Evolutionary conservation across 2,797 vertebrate genomes (phyloP).

Genomic region (Oreonectes daqikongensis): DNA sequence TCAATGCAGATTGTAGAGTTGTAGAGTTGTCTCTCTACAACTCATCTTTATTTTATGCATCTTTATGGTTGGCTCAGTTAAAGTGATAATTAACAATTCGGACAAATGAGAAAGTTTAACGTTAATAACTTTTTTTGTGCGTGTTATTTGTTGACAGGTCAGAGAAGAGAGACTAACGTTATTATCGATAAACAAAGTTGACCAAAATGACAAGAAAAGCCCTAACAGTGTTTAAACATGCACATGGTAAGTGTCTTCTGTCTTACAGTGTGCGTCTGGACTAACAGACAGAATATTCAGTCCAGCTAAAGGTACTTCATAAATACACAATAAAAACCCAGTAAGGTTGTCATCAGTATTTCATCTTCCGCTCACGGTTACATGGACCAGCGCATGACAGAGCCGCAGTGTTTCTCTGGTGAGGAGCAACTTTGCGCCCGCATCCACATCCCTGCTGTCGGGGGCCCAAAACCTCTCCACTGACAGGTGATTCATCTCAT

Average conservation of each 20-base stretch:
- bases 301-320: slow-evolving; percentile 4
- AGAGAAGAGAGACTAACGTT: too few relatives aligned
- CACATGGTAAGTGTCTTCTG: not conserved
- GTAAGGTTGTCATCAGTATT: not conserved
- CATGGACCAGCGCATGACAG: slow-evolving; percentile 12
- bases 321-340: slow-evolving; percentile 5
- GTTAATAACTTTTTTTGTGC: too few relatives aligned
- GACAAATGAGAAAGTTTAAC: too few relatives aligned
- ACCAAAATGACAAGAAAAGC: not conserved
- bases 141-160: too few relatives aligned
- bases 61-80: too few relatives aligned
- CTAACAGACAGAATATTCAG: not conserved
- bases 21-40: too few relatives aligned
- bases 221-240: not conserved
- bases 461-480: slow-evolving; percentile 60
- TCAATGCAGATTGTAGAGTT: too few relatives aligned
- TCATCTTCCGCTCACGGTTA: not conserved
- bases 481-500: slow-evolving; percentile 80
- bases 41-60: too few relatives aligned
- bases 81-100: too few relatives aligned
- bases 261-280: not conserved
- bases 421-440: slow-evolving; percentile 45
- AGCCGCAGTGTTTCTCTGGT: slow-evolving; percentile 4
- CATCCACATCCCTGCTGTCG: slow-evolving; percentile 49
- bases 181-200: too few relatives aligned